Evolutionary conservation across 2,113 vertebrate genomes (phyloP).

Genomic region (Oreochromis niloticus): DNA sequence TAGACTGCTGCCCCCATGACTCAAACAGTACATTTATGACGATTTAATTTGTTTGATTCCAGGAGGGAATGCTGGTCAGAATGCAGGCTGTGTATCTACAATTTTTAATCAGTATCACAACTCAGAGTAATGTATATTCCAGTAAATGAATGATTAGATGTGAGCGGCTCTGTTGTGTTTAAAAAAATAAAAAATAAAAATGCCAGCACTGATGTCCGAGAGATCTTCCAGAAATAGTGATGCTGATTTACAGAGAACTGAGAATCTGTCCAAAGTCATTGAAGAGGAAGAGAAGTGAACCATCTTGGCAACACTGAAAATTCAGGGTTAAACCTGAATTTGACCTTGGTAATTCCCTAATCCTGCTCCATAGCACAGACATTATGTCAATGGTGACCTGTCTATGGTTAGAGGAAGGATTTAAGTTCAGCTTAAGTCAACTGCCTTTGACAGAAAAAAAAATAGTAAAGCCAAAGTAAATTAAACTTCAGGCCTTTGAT

Average conservation of each 20-base stretch:
- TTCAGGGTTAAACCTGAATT: background rate
- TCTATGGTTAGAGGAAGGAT: background rate
- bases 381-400: background rate
- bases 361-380: background rate
- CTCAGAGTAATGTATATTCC: background rate
- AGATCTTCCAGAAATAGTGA: background rate
- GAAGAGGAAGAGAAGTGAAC: background rate
- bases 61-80: background rate
- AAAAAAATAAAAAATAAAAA: background rate
- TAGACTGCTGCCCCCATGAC: background rate
- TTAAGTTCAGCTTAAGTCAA: background rate
- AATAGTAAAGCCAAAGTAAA: background rate
- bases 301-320: background rate
- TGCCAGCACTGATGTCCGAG: background rate
- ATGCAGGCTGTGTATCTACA: background rate
- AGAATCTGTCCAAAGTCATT: background rate
- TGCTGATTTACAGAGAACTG: background rate
- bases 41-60: background rate
- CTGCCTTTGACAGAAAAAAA: background rate
- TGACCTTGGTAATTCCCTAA: background rate
- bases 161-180: background rate
- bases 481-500: background rate
- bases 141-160: background rate
- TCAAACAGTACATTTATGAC: background rate
- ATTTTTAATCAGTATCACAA: background rate